Base-by-base conservation (phyloP, 2,888 invertebrate genomes). In the Tinea trinotella region DNA sequence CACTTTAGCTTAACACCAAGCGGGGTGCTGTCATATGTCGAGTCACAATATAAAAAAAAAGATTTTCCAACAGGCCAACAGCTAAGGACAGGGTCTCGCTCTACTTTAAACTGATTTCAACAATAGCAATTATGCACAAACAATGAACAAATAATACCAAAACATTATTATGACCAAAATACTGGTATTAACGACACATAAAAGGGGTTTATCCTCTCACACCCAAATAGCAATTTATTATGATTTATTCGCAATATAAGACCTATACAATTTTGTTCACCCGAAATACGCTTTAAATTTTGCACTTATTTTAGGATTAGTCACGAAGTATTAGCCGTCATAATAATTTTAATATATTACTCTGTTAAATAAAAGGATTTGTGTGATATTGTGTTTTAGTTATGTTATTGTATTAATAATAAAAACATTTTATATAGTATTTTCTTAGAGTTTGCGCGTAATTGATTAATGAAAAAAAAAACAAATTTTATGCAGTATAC, bases 341-440 rank as follows among this genome's bases (percentile, higher is more conserved):
- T 63, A 64, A 72, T 80, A 80, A 83, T 81, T 70, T 76, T 78
- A 74, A 82, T 81, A 81, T 81, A 83, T 82, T 76, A 65, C 40
- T 17, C 13, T 17, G 17, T 40, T 40, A 12, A 40, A 40, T 40
- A 40, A 7, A 40, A n/a, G 40, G 40, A 40, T 40, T 40, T 30
- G 30, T 30, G 7, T 22, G 22, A 22, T 5, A 22, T 22, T 22
- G 22, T 22, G 22, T 22, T 22, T n/a, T n/a, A n/a, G n/a, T n/a
- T n/a, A n/a, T n/a, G n/a, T n/a, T n/a, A n/a, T n/a, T n/a, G n/a
- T n/a, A n/a, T n/a, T n/a, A n/a, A n/a, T n/a, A n/a, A n/a, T n/a
- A n/a, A n/a, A n/a, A n/a, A n/a, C n/a, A n/a, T n/a, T n/a, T n/a
- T n/a, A n/a, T n/a, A n/a, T n/a, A n/a, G n/a, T n/a, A n/a, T n/a